phyloP scores from a whole-genome alignment of 2,797 vertebrate species.

The Channa striata region DNA sequence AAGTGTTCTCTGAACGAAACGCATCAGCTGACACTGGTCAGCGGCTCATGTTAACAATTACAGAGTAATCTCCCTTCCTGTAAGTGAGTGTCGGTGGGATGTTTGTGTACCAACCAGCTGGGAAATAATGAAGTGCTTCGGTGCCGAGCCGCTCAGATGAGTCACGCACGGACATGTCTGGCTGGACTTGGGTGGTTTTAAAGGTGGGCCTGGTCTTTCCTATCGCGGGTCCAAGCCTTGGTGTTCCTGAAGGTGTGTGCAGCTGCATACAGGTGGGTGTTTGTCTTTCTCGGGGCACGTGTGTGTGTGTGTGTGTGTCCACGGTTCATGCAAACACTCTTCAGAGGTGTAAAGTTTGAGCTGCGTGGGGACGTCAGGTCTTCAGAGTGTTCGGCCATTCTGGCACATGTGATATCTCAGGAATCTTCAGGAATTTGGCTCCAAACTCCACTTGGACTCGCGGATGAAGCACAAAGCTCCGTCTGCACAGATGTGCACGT shows the following conservation, averaged over 20 bases:
- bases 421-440: no score
- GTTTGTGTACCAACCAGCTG: slow-evolving; percentile 57
- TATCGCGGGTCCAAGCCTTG: neutral
- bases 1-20: slow-evolving; percentile 28
- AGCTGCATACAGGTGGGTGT: neutral
- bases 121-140: slow-evolving; percentile 46
- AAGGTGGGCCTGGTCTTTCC: slow-evolving; percentile 1
- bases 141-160: slow-evolving; percentile 24
- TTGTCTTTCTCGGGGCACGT: neutral
- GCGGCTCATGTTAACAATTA: slow-evolving; percentile 66
- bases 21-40: slow-evolving; percentile 5
- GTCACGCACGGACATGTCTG: slow-evolving; percentile 33
- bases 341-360: no score
- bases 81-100: slow-evolving; percentile 53
- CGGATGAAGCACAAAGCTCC: no score
- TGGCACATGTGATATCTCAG: no score
- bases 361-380: no score
- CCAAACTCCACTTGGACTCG: no score
- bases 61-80: slow-evolving; percentile 59
- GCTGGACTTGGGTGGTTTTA: slow-evolving; percentile 1
- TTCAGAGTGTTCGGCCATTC: no score
- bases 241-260: neutral
- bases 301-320: no score
- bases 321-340: neutral
- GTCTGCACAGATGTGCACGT: no score